A percentile compares a stretch with the other conserved stretches of the same genome.
Evolutionary conservation across 2,888 invertebrate species (phyloP).

Genomic region (Spisula solida): DNA sequence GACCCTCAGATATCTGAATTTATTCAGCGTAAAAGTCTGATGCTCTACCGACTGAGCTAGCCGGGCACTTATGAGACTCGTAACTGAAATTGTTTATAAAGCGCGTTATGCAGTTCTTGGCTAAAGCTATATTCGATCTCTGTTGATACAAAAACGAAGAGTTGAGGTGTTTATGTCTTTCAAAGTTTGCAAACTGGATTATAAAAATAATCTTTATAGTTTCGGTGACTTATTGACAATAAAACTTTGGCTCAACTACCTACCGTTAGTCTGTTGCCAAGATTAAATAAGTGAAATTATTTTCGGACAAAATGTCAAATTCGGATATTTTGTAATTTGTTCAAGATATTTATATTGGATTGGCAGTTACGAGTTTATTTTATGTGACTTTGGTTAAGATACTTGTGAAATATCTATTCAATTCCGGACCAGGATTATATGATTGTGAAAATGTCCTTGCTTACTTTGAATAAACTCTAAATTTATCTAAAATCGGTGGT

Average conservation of each 20-base stretch:
- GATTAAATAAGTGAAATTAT: not conserved
- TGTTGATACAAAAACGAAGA: not conserved
- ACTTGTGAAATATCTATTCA: not conserved
- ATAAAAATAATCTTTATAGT: not conserved
- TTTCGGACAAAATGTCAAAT: constrained; percentile 15
- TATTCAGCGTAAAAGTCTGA: constrained; percentile 65
- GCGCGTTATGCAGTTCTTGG: not conserved
- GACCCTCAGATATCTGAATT: constrained; percentile 67
- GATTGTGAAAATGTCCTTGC: not conserved
- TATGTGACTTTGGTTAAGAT: not conserved
- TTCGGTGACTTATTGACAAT: not conserved
- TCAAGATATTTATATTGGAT: not conserved
- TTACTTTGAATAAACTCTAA: not conserved
- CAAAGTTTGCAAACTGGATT: not conserved
- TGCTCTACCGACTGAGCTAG: constrained; percentile 71
- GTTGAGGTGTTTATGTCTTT: not conserved
- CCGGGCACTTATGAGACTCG: constrained; percentile 35
- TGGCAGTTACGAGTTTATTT: not conserved
- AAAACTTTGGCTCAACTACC: not conserved
- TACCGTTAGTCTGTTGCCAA: constrained; percentile 15
- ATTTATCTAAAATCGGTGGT: not conserved
- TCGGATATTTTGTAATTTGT: constrained; percentile 25
- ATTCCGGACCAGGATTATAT: not conserved
- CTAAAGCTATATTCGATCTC: not conserved
- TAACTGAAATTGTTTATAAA: not conserved